Conservation (phyloP, 2,888 invertebrate genomes). For the Apomyelois bistriatella region DNA sequence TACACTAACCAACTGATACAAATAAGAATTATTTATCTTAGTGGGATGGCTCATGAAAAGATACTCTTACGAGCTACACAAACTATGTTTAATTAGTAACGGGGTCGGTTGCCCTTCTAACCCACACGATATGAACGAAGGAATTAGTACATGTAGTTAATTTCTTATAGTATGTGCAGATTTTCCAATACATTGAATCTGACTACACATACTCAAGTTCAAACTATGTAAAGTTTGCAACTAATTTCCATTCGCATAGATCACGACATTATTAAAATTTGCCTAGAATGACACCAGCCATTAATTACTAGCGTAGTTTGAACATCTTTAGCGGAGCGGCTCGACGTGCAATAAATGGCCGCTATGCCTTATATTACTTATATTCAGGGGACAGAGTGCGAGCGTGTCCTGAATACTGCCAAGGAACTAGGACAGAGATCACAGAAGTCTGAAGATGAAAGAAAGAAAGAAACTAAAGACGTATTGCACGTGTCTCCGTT, state of each 20-base stretch:
- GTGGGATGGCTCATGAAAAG: no score
- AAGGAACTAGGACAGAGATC: conserved; percentile 27
- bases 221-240: no score
- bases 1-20: no score
- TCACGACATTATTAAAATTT: conserved; percentile 60
- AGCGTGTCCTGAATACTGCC: conserved; percentile 63
- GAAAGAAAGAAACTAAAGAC: neutral
- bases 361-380: conserved; percentile 65
- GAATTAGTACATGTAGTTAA: no score
- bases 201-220: no score
- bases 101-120: no score
- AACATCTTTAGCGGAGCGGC: conserved; percentile 53
- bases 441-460: neutral
- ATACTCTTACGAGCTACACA: no score
- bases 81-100: no score
- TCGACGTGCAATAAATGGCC: conserved; percentile 71
- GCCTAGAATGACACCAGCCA: conserved; percentile 52
- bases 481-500: no score
- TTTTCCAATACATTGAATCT: neutral
- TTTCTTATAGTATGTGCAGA: no score
- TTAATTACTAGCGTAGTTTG: conserved; percentile 70
- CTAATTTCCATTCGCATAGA: neutral
- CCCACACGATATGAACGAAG: no score
- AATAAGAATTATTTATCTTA: no score
- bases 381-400: conserved; percentile 72